These are phyloP conservation scores for Poeciliopsis gracilis DNA, from an alignment of 2,797 vertebrate species.

Conservation along the genomic window DNA sequence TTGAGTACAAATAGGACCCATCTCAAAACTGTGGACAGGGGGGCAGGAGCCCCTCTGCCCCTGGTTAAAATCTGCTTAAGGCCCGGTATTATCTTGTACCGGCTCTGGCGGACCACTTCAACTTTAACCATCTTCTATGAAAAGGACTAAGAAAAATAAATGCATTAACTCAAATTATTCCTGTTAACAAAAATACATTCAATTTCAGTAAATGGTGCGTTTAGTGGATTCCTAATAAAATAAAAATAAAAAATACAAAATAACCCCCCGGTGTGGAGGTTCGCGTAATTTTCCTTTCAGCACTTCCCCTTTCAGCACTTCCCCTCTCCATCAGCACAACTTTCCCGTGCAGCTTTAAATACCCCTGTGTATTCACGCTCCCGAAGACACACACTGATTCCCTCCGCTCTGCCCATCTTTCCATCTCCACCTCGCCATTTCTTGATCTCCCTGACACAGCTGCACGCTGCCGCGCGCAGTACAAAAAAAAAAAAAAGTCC, in stretches of 20 bases:
- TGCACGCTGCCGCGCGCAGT: neutral
- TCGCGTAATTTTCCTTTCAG: conserved; percentile 15
- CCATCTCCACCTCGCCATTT: conserved; percentile 9
- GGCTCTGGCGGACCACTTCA: neutral
- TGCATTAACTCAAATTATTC: neutral
- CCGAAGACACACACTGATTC: conserved; percentile 44
- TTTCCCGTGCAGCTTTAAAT: conserved; percentile 38
- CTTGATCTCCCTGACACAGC: conserved; percentile 7
- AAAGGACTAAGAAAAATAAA: neutral
- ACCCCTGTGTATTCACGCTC: conserved; percentile 54
- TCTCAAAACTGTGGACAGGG: neutral
- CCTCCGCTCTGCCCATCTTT: conserved; percentile 6
- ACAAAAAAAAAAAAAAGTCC: neutral
- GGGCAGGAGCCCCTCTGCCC: no score
- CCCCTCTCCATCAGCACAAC: conserved; percentile 20
- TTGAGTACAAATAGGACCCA: neutral
- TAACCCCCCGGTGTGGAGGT: neutral
- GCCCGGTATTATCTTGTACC: neutral
- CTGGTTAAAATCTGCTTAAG: neutral
- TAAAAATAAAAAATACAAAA: neutral
- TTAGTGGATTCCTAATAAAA: neutral
- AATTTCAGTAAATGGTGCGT: neutral
- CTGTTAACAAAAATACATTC: neutral
- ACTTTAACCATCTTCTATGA: neutral
- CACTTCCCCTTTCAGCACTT: conserved; percentile 12